A percentile compares a stretch with the other conserved stretches of the same genome.
Evolutionary conservation across 2,888 invertebrate genomes (phyloP).

Genomic region (Tachystola acroxantha): DNA sequence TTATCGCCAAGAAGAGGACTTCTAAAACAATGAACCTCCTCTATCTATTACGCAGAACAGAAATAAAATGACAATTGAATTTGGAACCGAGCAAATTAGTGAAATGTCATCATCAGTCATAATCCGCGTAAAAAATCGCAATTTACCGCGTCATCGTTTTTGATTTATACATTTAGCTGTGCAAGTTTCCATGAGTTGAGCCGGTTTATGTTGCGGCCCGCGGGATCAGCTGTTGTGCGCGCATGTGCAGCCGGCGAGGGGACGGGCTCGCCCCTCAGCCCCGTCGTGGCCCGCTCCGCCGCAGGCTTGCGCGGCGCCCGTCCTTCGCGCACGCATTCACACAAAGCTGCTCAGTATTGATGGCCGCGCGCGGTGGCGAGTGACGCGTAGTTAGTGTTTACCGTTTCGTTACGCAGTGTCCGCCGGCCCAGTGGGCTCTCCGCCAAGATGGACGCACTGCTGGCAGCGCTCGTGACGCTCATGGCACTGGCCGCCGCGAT

Average conservation of each 20-base stretch:
- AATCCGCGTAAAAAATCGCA: conserved; percentile 10
- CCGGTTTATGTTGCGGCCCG: conserved; percentile 38
- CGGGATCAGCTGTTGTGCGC: conserved; percentile 69
- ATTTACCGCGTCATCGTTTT: conserved; percentile 9
- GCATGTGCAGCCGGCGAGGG: conserved; percentile 64
- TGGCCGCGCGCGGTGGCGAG: conserved; percentile 39
- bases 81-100: conserved; percentile 11
- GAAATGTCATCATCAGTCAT: conserved; percentile 15
- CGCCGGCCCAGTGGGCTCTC: conserved; percentile 60
- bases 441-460: conserved; percentile 75
- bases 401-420: conserved; percentile 32
- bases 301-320: conserved; percentile 20
- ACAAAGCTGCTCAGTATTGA: conserved; percentile 31
- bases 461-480: conserved; percentile 70
- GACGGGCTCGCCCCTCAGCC: conserved; percentile 21
- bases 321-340: conserved; percentile 37
- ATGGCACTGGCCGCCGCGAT: conserved; percentile 75
- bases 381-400: conserved; percentile 34
- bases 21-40: not conserved
- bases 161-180: conserved; percentile 20
- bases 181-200: conserved; percentile 37
- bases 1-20: too few species aligned
- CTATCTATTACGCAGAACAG: too few species aligned
- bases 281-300: conserved; percentile 19
- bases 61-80: conserved; percentile 5